Conservation (phyloP, 2,888 invertebrate genomes). For the Palloptera scutellata region DNA sequence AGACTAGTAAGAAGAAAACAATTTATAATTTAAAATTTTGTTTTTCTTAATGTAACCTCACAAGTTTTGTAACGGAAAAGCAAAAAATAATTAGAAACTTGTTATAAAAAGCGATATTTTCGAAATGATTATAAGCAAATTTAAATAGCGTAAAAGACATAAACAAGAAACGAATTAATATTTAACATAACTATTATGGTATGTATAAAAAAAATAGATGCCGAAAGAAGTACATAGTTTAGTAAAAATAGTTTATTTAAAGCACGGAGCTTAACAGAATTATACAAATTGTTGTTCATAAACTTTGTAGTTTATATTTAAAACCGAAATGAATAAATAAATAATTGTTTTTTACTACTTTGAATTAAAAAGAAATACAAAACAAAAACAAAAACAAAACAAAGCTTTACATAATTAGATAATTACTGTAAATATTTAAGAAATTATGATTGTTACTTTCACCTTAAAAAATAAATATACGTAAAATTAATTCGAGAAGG, state of each 20-base stretch:
- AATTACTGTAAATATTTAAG: constrained; percentile 14
- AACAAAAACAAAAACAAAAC: no score
- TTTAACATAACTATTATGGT: background rate
- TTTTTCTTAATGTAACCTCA: no score
- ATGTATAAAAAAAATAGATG: constrained; percentile 8
- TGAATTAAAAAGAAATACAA: background rate
- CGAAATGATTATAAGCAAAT: no score
- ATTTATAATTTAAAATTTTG: no score
- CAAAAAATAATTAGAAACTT: no score
- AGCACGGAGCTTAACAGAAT: background rate
- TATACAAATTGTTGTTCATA: no score
- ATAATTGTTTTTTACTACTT: constrained; percentile 1
- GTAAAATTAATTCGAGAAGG: no score
- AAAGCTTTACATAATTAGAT: background rate
- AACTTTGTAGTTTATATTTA: no score
- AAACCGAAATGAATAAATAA: constrained; percentile 1
- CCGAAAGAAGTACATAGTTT: background rate
- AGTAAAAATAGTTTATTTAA: constrained; percentile 7
- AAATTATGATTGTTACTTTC: constrained; percentile 15
- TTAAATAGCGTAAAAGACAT: background rate
- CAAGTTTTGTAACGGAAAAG: no score
- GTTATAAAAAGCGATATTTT: no score
- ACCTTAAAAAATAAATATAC: background rate
- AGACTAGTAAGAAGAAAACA: no score
- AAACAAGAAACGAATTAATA: constrained; percentile 16